phyloP scores from a whole-genome alignment of 2,797 vertebrate species.

The Falco columbarius region DNA sequence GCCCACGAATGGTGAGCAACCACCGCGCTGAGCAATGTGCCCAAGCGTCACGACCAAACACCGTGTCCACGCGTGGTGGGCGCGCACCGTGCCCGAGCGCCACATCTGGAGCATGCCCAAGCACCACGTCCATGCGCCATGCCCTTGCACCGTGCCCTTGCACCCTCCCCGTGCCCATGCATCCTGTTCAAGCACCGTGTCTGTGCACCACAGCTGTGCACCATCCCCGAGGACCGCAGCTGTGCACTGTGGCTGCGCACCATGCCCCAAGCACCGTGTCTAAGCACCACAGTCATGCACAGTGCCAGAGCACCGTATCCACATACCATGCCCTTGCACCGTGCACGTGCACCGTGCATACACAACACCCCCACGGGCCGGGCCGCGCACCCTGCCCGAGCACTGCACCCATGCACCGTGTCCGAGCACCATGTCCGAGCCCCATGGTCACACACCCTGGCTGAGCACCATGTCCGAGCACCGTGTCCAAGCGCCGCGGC shows the following conservation, averaged over 20 bases:
- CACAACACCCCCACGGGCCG: not conserved
- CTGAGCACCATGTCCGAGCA: not conserved
- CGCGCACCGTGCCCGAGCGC: not conserved
- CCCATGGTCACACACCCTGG: accelerated
- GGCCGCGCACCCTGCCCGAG: not conserved
- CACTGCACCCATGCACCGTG: not conserved
- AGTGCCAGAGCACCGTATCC: not conserved
- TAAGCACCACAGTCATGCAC: not conserved
- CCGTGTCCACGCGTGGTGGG: accelerated
- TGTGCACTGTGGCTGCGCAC: accelerated
- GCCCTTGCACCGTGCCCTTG: not conserved
- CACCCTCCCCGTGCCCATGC: not conserved
- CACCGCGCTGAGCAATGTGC: too few species aligned
- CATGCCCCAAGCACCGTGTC: not conserved
- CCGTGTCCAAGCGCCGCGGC: not conserved
- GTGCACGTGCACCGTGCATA: not conserved
- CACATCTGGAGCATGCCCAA: not conserved
- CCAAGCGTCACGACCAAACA: too few species aligned
- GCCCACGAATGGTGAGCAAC: too few species aligned
- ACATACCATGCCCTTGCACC: not conserved
- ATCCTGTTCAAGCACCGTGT: not conserved
- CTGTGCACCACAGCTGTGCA: too few species aligned
- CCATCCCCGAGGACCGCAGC: too few species aligned
- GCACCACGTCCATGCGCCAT: not conserved
- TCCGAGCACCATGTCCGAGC: not conserved